Conservation (phyloP, 2,113 vertebrate genomes). For the Calyptomena viridis region DNA sequence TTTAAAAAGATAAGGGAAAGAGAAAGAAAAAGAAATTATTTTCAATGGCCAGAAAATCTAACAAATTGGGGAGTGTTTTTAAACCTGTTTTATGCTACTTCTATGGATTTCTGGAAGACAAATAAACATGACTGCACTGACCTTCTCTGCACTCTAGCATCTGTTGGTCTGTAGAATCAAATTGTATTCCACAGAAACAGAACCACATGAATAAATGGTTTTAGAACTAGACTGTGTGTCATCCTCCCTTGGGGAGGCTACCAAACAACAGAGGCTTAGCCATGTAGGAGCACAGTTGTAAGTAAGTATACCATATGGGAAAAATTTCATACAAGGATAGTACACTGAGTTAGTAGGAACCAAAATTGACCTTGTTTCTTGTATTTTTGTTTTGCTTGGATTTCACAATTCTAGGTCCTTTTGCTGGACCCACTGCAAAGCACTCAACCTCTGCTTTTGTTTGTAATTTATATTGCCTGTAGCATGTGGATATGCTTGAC, state of each 20-base stretch:
- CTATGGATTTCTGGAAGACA: neutral
- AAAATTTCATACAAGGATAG: neutral
- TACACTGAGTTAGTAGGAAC: neutral
- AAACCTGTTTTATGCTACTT: rapidly evolving
- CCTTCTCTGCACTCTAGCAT: neutral
- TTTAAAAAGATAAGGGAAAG: neutral
- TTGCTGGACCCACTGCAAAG: neutral
- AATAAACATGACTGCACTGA: neutral
- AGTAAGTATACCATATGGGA: neutral
- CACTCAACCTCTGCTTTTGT: neutral
- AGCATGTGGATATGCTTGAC: neutral
- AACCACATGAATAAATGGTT: neutral
- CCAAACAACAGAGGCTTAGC: neutral
- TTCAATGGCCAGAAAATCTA: neutral
- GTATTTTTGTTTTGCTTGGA: neutral
- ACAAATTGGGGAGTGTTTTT: neutral
- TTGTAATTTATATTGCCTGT: neutral
- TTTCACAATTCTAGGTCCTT: neutral
- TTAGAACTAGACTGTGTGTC: neutral
- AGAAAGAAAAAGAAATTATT: neutral
- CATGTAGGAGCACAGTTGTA: neutral
- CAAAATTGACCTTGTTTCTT: neutral
- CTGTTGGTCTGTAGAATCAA: neutral
- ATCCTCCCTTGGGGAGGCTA: neutral
- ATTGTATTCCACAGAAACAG: neutral